phyloP scores from a whole-genome alignment of 2,888 invertebrate species.

The Ophonus ardosiacus region DNA sequence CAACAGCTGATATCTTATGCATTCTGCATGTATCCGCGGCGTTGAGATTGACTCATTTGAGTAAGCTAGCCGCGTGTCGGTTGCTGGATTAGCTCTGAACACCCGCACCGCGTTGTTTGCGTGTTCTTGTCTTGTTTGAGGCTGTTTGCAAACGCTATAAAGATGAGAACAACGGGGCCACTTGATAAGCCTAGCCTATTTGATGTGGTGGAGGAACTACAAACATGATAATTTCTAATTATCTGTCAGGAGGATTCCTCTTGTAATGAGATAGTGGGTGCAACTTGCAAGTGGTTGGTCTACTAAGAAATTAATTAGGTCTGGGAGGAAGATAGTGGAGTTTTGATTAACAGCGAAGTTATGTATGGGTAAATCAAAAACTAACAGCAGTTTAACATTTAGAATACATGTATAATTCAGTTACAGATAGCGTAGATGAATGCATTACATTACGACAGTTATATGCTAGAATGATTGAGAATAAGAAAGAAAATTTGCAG shows the following conservation, averaged over 20 bases:
- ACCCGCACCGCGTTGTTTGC: neutral
- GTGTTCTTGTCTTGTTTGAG: neutral
- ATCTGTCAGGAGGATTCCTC: neutral
- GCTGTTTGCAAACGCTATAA: neutral
- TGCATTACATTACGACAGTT: too few species aligned
- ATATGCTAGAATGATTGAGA: too few species aligned
- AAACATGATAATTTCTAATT: neutral
- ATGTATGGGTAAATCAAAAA: too few species aligned
- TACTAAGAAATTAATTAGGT: too few species aligned
- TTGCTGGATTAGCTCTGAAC: neutral
- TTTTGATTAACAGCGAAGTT: too few species aligned
- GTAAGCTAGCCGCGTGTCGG: conserved; percentile 16
- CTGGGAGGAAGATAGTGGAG: too few species aligned
- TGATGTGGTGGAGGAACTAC: neutral
- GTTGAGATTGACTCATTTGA: conserved; percentile 41
- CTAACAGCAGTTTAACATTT: too few species aligned
- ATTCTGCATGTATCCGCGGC: conserved; percentile 4
- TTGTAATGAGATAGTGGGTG: neutral
- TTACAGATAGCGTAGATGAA: too few species aligned
- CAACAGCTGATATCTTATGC: conserved; percentile 51
- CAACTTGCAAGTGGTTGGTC: neutral
- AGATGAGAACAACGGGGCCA: neutral
- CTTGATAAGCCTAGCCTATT: neutral
- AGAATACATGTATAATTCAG: too few species aligned
- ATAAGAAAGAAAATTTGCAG: too few species aligned